phyloP scores from a whole-genome alignment of 2,888 invertebrate genomes.

The Calameuta pallipes region DNA sequence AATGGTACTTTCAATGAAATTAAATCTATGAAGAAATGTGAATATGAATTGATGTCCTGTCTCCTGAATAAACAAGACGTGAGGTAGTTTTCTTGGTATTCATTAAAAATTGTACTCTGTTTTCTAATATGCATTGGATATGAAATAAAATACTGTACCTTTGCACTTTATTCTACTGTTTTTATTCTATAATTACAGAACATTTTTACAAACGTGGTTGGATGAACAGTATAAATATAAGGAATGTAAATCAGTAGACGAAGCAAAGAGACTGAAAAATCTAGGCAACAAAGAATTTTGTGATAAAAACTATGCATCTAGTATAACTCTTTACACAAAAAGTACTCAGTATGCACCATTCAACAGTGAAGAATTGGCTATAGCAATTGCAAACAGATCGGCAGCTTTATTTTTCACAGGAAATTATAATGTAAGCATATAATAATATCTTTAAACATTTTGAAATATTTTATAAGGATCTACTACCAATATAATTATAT shows the following conservation, averaged over 20 bases:
- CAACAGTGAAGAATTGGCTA: constrained; percentile 70
- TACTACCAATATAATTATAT: no score
- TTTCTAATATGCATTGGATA: not conserved
- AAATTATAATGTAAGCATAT: constrained; percentile 70
- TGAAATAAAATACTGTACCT: not conserved
- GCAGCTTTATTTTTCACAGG: constrained; percentile 73
- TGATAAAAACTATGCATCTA: constrained; percentile 68
- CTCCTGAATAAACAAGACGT: constrained; percentile 35
- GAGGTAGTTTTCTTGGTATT: constrained; percentile 26
- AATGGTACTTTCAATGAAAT: constrained; percentile 15
- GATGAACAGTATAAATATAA: constrained; percentile 51
- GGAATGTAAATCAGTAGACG: constrained; percentile 52
- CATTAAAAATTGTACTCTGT: not conserved
- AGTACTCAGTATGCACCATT: constrained; percentile 73
- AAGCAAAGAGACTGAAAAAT: constrained; percentile 63
- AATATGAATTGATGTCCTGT: constrained; percentile 43
- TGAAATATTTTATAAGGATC: constrained; percentile 4
- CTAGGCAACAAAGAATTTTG: constrained; percentile 73
- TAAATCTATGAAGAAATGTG: constrained; percentile 30
- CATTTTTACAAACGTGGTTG: constrained; percentile 58
- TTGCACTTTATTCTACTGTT: not conserved
- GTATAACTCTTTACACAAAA: constrained; percentile 72
- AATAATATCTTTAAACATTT: constrained; percentile 9
- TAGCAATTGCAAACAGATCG: constrained; percentile 78
- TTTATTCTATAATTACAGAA: constrained; percentile 42